phyloP scores from a whole-genome alignment of 2,888 invertebrate genomes.

The Orthonevra nobilis region DNA sequence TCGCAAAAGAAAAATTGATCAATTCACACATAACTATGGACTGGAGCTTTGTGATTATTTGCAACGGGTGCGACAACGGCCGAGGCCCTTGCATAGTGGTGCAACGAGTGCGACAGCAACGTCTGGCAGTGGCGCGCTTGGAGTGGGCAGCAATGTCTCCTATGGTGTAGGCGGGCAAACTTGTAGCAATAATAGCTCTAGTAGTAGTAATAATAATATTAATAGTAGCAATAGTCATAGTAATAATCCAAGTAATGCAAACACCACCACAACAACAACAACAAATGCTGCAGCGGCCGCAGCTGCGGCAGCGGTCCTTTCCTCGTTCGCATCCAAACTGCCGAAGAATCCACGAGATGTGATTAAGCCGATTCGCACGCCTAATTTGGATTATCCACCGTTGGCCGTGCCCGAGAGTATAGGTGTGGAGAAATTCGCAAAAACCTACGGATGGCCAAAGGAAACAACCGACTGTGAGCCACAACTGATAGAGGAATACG shows the following conservation, averaged over 20 bases:
- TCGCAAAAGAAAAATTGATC: slow-evolving; percentile 92
- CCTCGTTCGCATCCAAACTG: slow-evolving; percentile 78
- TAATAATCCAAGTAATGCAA: slow-evolving; percentile 65
- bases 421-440: slow-evolving; percentile 79
- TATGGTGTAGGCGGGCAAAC: slow-evolving; percentile 59
- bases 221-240: slow-evolving; percentile 69
- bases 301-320: slow-evolving; percentile 76
- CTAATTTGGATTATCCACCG: slow-evolving; percentile 83
- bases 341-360: slow-evolving; percentile 81
- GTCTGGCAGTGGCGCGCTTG: slow-evolving; percentile 74
- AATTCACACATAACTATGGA: slow-evolving; percentile 89
- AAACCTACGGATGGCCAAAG: slow-evolving; percentile 79
- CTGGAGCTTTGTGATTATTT: slow-evolving; percentile 84
- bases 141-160: slow-evolving; percentile 40
- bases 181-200: slow-evolving; percentile 69
- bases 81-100: slow-evolving; percentile 71
- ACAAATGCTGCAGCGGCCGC: slow-evolving; percentile 42
- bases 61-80: slow-evolving; percentile 77
- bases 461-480: slow-evolving; percentile 85
- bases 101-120: slow-evolving; percentile 75
- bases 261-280: slow-evolving; percentile 44
- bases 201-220: slow-evolving; percentile 63
- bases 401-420: slow-evolving; percentile 82
- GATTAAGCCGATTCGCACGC: slow-evolving; percentile 84
- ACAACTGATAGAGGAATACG: slow-evolving; percentile 92